A percentile compares a stretch with the other conserved stretches of the same genome.
These are phyloP conservation scores for Bombyx mandarina DNA, from an alignment of 1,140 invertebrate genomes.

Conservation along the genomic window DNA sequence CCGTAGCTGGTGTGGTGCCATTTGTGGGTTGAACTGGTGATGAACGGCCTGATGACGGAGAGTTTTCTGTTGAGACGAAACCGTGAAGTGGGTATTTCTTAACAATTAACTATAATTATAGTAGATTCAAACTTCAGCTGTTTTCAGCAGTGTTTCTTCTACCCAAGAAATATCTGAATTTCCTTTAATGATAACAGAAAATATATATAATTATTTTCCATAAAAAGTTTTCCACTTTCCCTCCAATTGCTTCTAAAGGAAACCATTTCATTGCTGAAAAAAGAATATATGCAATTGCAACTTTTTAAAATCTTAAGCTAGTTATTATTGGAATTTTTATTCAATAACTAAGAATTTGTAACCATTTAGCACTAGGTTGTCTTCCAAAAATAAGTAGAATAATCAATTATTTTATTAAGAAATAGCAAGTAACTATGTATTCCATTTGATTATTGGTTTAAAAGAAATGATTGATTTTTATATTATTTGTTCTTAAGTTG, in stretches of 20 bases:
- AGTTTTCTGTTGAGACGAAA: constrained; percentile 31
- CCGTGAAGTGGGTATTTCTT: too few relatives aligned
- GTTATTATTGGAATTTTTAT: too few relatives aligned
- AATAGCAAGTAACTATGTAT: background rate
- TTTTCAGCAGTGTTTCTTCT: background rate
- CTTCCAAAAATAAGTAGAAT: too few relatives aligned
- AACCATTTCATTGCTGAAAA: too few relatives aligned
- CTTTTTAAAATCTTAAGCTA: too few relatives aligned
- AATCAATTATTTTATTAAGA: too few relatives aligned
- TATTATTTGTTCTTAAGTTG: background rate
- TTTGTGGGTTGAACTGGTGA: constrained; percentile 74
- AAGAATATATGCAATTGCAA: too few relatives aligned
- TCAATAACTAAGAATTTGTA: too few relatives aligned
- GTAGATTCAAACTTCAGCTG: too few relatives aligned
- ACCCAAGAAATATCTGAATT: background rate
- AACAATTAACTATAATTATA: too few relatives aligned
- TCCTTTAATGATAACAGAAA: background rate
- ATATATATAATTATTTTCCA: background rate
- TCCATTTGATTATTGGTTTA: background rate
- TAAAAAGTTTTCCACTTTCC: background rate
- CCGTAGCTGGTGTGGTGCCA: constrained; percentile 30
- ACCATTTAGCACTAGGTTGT: too few relatives aligned
- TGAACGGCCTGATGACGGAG: constrained; percentile 79
- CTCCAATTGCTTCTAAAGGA: too few relatives aligned
- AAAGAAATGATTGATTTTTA: background rate